Percentiles rank a stretch among this genome's conserved stretches.
These are phyloP conservation scores for Sinonovacula constricta DNA, from an alignment of 1,140 invertebrate genomes.

Conservation along the genomic window DNA sequence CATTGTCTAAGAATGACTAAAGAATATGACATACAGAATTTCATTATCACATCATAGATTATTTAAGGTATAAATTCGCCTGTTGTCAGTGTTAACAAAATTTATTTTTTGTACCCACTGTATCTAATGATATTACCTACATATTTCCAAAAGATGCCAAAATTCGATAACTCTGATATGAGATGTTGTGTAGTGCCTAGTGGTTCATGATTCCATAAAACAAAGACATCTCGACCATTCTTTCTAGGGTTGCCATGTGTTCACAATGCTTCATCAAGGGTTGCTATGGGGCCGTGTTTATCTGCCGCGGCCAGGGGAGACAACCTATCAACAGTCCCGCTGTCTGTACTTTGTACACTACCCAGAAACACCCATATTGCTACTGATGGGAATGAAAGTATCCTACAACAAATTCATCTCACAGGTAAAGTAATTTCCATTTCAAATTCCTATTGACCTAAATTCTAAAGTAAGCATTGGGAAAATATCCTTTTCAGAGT, in stretches of 20 bases:
- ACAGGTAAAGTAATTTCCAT: too few species aligned
- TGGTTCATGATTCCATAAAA: too few species aligned
- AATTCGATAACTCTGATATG: too few species aligned
- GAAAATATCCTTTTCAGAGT: too few species aligned
- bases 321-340: constrained; percentile 1
- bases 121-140: too few species aligned
- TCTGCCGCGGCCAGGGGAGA: not conserved
- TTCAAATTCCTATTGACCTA: too few species aligned
- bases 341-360: constrained; percentile 43
- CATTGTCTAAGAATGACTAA: not conserved
- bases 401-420: constrained; percentile 20
- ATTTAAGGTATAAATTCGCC: not conserved
- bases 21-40: too few species aligned
- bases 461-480: too few species aligned
- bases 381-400: constrained; percentile 33
- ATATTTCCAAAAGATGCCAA: too few species aligned
- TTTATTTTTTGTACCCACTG: too few species aligned
- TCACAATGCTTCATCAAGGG: constrained; percentile 13
- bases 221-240: not conserved
- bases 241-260: constrained; percentile 31
- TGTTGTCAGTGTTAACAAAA: not conserved
- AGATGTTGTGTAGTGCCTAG: too few species aligned
- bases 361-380: constrained; percentile 22
- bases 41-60: too few species aligned
- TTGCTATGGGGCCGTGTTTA: constrained; percentile 37